Evolutionary conservation across 2,888 invertebrate genomes (phyloP), one percentile per base, ranked within the genome.

Genomic region (Drosophila maculinotata): DNA sequence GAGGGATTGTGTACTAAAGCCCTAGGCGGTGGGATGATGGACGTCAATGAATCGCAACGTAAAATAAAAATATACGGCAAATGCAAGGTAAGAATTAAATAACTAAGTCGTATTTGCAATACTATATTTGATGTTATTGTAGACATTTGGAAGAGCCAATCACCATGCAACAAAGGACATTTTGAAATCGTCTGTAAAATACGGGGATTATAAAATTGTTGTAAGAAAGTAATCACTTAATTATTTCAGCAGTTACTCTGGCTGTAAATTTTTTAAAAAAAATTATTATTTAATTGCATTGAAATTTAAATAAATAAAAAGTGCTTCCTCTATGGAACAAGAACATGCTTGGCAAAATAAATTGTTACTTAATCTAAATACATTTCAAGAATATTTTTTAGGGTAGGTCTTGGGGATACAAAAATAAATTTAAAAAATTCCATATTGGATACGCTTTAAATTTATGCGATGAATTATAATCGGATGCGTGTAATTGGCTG

Each of bases 121-220:
- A 28, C 9, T 6, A 1, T 23, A 3, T 15, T 9, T 12, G 12
- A 10, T 31, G 7, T 30, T 3, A 10, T 20, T 45, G 42, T 30
- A 80, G 79, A 75, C 53, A 1, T 80, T 74, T 14, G 79, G 79
- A 4, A 10, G 20, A 35, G 85, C 79, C 2, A 44, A 81, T 49
- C 85, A 78, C n/a, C 14, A 10, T 3, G 39, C 6, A 15, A 71
- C 79, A 1, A 78, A 26, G 12, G 49, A 67, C 2, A 65, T 80
- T 0, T 26, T 80, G 2, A 35, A 48, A n/a, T 47, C 51, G 1
- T 39, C 44, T 5, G 1, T 53, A 1, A 4, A 45, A 12, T 80
- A 53, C 17, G 15, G 20, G 15, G 25, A 62, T 2, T 81, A 38
- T 12, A 36, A 47, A 4, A 64, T 84, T 38, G 12, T 10, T 1